Evolutionary conservation across 2,113 vertebrate species (phyloP), one percentile per base, ranked within the genome.

Genomic region (Paradisaea rubra): DNA sequence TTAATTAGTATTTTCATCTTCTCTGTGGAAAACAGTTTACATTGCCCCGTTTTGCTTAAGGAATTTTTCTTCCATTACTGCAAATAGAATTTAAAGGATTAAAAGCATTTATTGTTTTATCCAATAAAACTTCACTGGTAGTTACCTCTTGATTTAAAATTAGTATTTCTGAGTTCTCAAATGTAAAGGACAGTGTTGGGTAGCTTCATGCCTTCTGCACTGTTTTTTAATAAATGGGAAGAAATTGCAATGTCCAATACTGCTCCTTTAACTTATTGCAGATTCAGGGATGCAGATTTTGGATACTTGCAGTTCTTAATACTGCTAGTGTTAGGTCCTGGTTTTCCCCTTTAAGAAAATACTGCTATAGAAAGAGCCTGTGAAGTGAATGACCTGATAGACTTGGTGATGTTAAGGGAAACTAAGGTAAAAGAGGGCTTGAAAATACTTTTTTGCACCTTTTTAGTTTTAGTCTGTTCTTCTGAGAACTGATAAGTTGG

Each of bases 1-100:
- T 97, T 78, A 97, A 97, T 96, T 91, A 96, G 66, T 97, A 83
- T 96, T 97, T 97, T 96, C 97, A 95, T 97, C 88, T 92, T 96
- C 81, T 96, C 64, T 94, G 30, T 95, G 95, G 95, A 97, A 97
- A 96, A 96, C 97, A 97, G 96, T 97, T 98, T 97, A 98, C 97
- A 97, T 97, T 95, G 93, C 74, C 93, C 71, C 90, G 68, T 97
- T 89, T 97, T 96, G 76, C 79, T 92, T 94, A 87, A 96, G 54
- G 23, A 95, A 84, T 95, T 95, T 96, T 97, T 95, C 79, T 96
- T 64, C 88, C 49, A 91, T 95, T 96, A 94, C 86, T 95, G 83
- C 83, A 39, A 65, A 45, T 37, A 94, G 69, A 82, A 94, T 72
- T 91, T 77, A 91, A 94, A 88, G 72, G n/a, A 84, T 86, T 94